Evolutionary conservation across 1,140 invertebrate species (phyloP).

Genomic region (Lepidurus arcticus): DNA sequence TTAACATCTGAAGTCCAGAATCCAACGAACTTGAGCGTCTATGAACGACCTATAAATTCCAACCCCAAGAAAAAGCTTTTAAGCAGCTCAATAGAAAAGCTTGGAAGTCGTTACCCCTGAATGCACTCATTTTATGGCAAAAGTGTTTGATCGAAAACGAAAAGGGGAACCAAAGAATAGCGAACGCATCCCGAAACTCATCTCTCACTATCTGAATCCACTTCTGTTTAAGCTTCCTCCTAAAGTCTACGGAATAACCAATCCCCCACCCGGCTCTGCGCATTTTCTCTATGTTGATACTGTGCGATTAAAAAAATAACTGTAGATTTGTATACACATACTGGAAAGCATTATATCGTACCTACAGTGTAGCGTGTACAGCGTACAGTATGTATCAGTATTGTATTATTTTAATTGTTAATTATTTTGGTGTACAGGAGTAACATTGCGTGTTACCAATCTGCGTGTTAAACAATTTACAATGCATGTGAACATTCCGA

Average conservation of each 20-base stretch:
- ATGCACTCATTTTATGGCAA: neutral
- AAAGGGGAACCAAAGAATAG: neutral
- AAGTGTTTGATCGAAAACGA: neutral
- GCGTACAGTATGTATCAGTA: too few species aligned
- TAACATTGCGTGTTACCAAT: too few species aligned
- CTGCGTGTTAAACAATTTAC: too few species aligned
- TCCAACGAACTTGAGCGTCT: conserved; percentile 18
- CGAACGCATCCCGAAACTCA: neutral
- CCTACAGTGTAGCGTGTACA: too few species aligned
- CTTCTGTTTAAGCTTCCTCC: neutral
- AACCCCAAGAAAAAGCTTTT: conserved; percentile 10
- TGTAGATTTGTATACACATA: too few species aligned
- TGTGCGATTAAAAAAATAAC: too few species aligned
- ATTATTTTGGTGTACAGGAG: too few species aligned
- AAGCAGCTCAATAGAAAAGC: conserved; percentile 4
- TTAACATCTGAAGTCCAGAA: conserved; percentile 19
- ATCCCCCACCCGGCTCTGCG: too few species aligned
- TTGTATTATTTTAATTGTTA: too few species aligned
- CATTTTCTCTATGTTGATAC: too few species aligned
- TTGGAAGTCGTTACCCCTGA: neutral
- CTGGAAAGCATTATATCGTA: too few species aligned
- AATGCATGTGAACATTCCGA: too few species aligned
- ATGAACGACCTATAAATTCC: conserved; percentile 15
- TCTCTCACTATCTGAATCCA: neutral
- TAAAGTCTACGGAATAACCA: neutral